Conservation (phyloP, 1,140 invertebrate genomes). For the Microplitis demolitor region DNA sequence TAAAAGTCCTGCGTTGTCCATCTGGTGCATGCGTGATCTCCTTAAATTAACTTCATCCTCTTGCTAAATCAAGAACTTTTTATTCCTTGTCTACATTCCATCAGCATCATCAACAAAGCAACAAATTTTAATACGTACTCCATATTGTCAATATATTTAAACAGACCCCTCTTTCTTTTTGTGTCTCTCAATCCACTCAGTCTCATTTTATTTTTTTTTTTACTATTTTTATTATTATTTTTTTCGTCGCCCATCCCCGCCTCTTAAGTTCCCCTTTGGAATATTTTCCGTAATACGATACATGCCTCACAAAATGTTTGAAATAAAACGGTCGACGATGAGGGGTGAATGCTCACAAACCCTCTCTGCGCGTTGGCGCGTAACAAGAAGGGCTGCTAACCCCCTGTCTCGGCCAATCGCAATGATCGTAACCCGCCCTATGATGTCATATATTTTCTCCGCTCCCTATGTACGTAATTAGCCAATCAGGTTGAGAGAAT, state of each 20-base stretch:
- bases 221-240: neutral
- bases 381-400: slow-evolving; percentile 21
- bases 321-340: slow-evolving; percentile 23
- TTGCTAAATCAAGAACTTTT: neutral
- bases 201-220: neutral
- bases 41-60: slow-evolving; percentile 48
- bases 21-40: slow-evolving; percentile 61
- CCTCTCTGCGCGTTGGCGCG: slow-evolving; percentile 18
- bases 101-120: neutral
- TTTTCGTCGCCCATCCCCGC: neutral
- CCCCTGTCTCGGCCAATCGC: slow-evolving; percentile 44
- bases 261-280: neutral
- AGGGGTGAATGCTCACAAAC: slow-evolving; percentile 4
- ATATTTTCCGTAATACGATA: slow-evolving; percentile 19
- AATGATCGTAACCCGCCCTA: slow-evolving; percentile 44
- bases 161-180: neutral
- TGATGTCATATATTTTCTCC: slow-evolving; percentile 41
- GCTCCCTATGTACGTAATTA: slow-evolving; percentile 46
- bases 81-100: neutral
- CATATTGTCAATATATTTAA: neutral
- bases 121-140: neutral
- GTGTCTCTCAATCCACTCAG: neutral
- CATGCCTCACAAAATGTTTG: slow-evolving; percentile 25
- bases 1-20: slow-evolving; percentile 45
- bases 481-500: slow-evolving; percentile 46